These are phyloP conservation scores for Fregetta grallaria DNA, from an alignment of 2,113 vertebrate genomes.

Conservation along the genomic window DNA sequence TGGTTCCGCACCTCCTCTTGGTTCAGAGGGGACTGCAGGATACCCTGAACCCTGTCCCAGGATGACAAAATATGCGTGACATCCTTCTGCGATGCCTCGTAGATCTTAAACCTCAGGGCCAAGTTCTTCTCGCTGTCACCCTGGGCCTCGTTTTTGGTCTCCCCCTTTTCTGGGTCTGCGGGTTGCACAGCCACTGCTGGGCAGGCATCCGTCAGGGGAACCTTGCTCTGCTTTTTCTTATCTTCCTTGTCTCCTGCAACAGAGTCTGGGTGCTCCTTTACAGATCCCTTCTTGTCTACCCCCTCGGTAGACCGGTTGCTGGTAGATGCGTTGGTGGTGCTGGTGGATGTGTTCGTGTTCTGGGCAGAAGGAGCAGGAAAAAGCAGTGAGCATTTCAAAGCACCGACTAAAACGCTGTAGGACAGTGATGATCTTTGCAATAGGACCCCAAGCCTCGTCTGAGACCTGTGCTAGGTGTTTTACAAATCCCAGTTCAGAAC, in stretches of 20 bases:
- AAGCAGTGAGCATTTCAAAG: background rate
- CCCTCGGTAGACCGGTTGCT: background rate
- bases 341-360: background rate
- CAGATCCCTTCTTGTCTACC: conserved; percentile 40
- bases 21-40: conserved; percentile 29
- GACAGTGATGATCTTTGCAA: background rate
- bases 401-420: background rate
- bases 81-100: conserved; percentile 71
- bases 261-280: conserved; percentile 32
- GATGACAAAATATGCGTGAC: conserved; percentile 68
- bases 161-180: background rate
- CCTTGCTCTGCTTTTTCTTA: conserved; percentile 34
- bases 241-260: conserved; percentile 59
- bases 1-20: conserved; percentile 42
- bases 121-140: conserved; percentile 63
- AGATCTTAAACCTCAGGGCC: conserved; percentile 73
- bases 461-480: background rate
- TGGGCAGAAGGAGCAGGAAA: background rate
- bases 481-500: background rate
- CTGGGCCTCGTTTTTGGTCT: conserved; percentile 25
- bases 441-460: fast-evolving
- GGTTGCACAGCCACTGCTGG: background rate
- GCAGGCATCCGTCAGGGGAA: background rate
- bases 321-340: background rate
- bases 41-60: conserved; percentile 83